Evolutionary conservation across 2,888 invertebrate genomes (phyloP).

Genomic region (Diogma glabrata): DNA sequence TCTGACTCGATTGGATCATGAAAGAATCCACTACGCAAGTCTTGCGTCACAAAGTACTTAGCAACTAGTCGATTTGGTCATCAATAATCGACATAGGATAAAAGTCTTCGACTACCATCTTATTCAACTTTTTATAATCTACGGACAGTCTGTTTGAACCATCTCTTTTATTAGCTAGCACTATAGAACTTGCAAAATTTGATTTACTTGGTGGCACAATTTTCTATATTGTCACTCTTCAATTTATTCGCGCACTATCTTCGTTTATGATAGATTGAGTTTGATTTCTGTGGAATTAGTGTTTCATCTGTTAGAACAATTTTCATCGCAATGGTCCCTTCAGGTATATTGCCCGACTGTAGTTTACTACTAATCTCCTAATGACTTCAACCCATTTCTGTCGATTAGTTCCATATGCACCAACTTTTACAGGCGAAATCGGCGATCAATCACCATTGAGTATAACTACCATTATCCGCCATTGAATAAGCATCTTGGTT

Average conservation of each 20-base stretch:
- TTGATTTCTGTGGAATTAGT: slow-evolving; percentile 21
- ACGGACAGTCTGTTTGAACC: slow-evolving; percentile 22
- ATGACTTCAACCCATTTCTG: too few species aligned
- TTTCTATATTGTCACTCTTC: slow-evolving; percentile 22
- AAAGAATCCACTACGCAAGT: slow-evolving; percentile 27
- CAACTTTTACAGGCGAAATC: too few species aligned
- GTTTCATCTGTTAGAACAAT: slow-evolving; percentile 25
- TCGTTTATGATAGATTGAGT: slow-evolving; percentile 21
- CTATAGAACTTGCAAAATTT: slow-evolving; percentile 21
- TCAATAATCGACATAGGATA: slow-evolving; percentile 30
- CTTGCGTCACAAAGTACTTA: slow-evolving; percentile 23
- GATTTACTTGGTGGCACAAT: slow-evolving; percentile 24
- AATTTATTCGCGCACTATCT: slow-evolving; percentile 22
- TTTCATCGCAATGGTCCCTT: slow-evolving; percentile 17
- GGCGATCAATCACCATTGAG: too few species aligned
- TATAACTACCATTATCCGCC: too few species aligned
- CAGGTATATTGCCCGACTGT: too few species aligned
- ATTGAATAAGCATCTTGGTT: too few species aligned
- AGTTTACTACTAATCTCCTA: too few species aligned
- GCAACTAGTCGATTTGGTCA: slow-evolving; percentile 26
- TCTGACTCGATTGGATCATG: slow-evolving; percentile 24
- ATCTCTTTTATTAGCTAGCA: slow-evolving; percentile 19
- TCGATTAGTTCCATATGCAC: too few species aligned
- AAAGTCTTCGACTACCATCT: slow-evolving; percentile 23
- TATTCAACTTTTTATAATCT: slow-evolving; percentile 29